Percentiles rank a stretch among this genome's conserved stretches.
Evolutionary conservation across 2,888 invertebrate genomes (phyloP).

Genomic region (Ormyrus rosae): DNA sequence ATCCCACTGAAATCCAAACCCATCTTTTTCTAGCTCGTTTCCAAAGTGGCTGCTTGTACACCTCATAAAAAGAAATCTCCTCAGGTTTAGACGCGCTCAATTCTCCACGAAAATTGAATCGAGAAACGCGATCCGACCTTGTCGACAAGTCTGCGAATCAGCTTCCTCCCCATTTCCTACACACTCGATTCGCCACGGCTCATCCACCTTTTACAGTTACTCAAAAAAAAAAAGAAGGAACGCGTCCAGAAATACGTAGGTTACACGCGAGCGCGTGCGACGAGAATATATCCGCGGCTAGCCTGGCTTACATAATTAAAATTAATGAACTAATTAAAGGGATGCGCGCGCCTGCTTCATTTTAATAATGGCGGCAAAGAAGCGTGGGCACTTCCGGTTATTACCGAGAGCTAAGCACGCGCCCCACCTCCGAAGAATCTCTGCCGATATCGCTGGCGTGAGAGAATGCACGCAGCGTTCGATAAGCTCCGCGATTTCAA

Average conservation of each 20-base stretch:
- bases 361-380: constrained; percentile 72
- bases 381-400: constrained; percentile 72
- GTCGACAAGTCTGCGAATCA: background rate
- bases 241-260: background rate
- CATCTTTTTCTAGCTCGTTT: no score
- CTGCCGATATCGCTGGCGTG: constrained; percentile 35
- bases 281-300: background rate
- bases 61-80: background rate
- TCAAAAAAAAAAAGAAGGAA: background rate
- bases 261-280: background rate
- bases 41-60: background rate
- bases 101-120: constrained; percentile 18
- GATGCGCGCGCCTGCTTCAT: constrained; percentile 67
- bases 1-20: no score
- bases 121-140: no score
- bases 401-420: constrained; percentile 58
- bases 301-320: constrained; percentile 67
- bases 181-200: constrained; percentile 13
- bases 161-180: background rate
- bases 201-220: background rate
- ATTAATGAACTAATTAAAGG: constrained; percentile 75
- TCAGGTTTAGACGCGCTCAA: background rate
- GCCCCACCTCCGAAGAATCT: constrained; percentile 1
- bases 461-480: constrained; percentile 28
- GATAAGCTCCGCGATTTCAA: constrained; percentile 5